Conservation (phyloP, 2,113 vertebrate genomes). For the Pelvicachromis taeniatus region DNA sequence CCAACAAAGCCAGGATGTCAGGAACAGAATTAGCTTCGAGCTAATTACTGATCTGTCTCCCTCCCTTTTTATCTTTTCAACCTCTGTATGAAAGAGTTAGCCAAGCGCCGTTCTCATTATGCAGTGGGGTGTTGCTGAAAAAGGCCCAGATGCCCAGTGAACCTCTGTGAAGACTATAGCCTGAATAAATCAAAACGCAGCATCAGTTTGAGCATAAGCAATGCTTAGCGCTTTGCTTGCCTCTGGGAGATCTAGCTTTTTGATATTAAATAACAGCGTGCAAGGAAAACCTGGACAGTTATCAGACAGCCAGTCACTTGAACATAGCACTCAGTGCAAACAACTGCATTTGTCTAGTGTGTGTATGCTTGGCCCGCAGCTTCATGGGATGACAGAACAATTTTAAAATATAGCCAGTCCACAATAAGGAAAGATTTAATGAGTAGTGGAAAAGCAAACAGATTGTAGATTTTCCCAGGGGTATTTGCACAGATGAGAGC, state of each 20-base stretch:
- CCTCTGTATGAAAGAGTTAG: neutral
- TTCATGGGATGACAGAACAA: neutral
- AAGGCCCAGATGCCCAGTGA: neutral
- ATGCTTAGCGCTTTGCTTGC: neutral
- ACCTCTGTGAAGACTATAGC: neutral
- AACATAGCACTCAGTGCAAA: neutral
- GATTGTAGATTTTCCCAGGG: neutral
- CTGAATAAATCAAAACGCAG: neutral
- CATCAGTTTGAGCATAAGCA: neutral
- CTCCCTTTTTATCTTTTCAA: neutral
- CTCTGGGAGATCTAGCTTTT: neutral
- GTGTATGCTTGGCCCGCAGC: neutral
- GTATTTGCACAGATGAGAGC: neutral
- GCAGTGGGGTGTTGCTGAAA: neutral
- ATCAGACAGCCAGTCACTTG: neutral
- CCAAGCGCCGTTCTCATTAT: neutral
- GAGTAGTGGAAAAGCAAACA: constrained; percentile 21
- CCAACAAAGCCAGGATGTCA: neutral
- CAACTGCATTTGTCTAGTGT: neutral
- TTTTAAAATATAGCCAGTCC: constrained; percentile 2
- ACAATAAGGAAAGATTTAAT: constrained; percentile 5
- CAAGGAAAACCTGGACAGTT: neutral
- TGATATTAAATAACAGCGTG: constrained; percentile 1
- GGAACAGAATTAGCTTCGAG: constrained; percentile 1
- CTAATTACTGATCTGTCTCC: neutral